Base-by-base conservation (phyloP, 2,113 vertebrate genomes). In the Callipepla squamata region DNA sequence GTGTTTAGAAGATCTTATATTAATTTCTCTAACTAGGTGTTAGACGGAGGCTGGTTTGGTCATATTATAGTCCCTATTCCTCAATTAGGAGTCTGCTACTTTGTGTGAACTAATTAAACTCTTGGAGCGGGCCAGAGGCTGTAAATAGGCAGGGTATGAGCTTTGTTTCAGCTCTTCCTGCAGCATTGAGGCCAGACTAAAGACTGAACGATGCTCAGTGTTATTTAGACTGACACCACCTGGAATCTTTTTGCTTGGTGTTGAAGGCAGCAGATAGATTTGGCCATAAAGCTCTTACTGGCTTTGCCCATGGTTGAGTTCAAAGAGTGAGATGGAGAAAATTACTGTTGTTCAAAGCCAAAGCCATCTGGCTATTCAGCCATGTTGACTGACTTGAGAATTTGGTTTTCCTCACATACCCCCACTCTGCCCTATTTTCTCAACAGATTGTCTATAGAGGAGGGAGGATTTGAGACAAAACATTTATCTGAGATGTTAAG, bases 401-500 rank as follows among this genome's bases (percentile, higher is more conserved):
- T 85, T 9, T 82, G 57, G 22, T 57, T 87, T 51, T 93, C 51
- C 50, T 58, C 58, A 23, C 44, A 23, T 26, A n/a, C 20, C 0
- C 3, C 15, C 17, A 40, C 38, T 63, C 16, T 38, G 25, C 48
- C 59, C 81, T 76, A 50, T 78, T 90, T 85, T 82, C 61, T 62
- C 83, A 67, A 90, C 2, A 15, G 68, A 55, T 91, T 59, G 55
- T 77, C 81, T 81, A 0, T 55, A 47, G 78, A 45, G 87, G 63
- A 63, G 55, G 67, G 74, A 90, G 50, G 89, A 85, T 93, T 91
- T 92, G 81, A 75, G 70, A 90, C 55, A 85, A 92, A 90, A 89
- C 84, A 87, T 91, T 92, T 87, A 79, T 77, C 48, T 85, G 79
- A 83, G 55, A 32, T 80, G 36, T 94, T 92, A 87, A 82, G 85